Evolutionary conservation across 2,113 vertebrate species (phyloP), one percentile per base, ranked within the genome.

Genomic region (Ameiurus melas): DNA sequence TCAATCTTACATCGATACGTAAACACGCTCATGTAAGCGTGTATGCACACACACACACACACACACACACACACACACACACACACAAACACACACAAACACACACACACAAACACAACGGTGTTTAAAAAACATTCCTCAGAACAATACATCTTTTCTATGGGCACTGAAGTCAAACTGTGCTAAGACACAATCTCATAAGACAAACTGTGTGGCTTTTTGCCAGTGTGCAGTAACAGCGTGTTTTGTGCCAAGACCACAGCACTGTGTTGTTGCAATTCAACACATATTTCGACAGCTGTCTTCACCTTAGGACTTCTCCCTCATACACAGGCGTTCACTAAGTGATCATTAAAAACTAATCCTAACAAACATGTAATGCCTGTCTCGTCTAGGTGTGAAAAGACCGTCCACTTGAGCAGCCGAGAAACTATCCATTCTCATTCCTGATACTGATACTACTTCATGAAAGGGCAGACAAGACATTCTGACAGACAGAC

Each of bases 91-190:
- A 84, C 27, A n/a, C 25, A 60, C 70, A 70, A 30, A 60, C 5
- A 43, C 8, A 55, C 60, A 88, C 81, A 83, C 81, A 71, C n/a
- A 73, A 6, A 6, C 68, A 85, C 27, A 89, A 79, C 25, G 14
- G 77, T n/a, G 51, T 84, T 89, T 60, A 87, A 85, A 82, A 64
- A 87, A 81, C 89, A 85, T 90, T 91, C 87, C 90, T 73, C 25
- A 75, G 64, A 79, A 87, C 17, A 89, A 90, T 86, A 71, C 25
- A 51, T 80, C 62, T 83, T 78, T 83, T 83, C 58, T 77, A 62
- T 60, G 27, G 81, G 82, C 55, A 39, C 78, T 47, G 19, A 71
- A 84, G 58, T 33, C 64, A 27, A 82, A 86, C 55, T 81, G 30
- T 51, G 33, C 60, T 80, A 30, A 17, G 43, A 83, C 53, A n/a